Base-by-base conservation (phyloP, 2,888 invertebrate genomes). In the Epistrophe grossulariae region DNA sequence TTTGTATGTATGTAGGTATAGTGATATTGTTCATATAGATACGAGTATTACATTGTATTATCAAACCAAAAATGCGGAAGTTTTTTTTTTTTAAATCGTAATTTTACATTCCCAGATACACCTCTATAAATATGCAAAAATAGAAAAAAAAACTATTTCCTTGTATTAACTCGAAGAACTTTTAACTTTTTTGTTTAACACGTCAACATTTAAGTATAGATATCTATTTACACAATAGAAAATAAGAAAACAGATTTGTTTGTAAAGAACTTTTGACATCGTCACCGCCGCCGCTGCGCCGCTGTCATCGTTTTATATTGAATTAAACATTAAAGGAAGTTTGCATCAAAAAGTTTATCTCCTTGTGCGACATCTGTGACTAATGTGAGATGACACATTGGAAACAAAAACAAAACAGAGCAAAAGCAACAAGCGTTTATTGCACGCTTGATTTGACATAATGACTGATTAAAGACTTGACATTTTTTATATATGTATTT, bases 301-400 rank as follows among this genome's bases (percentile, higher is more conserved):
- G 15, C 28, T 8, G 55, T 28, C 15, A 1, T 7, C 7, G 15
- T 24, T n/a, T n/a, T 11, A 15, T 19, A 40, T 13, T 3, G 24
- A 9, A 45, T n/a, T 48, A 6, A 4, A 48, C 35, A 35, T 48
- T 48, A 48, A 64, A 45, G 64, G 64, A 64, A 64, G 64, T 64
- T 45, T 28, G 6, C 64, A 48, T 64, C 45, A 45, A 64, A 64
- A 64, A 64, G 45, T 64, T 64, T 24, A 60, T 45, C 45, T 45
- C 45, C 28, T 28, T 64, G 64, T 28, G 43, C 17, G 64, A 45
- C 64, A 64, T 9, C 17, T 64, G 64, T 64, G 45, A 64, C 28
- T 64, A 64, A 64, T 64, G 31, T 64, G 45, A 64, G 64, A 64
- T 45, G 64, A 45, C 64, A 64, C 28, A 19, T 38, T 59, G 59